A percentile compares a stretch with the other conserved stretches of the same genome.
Evolutionary conservation across 2,888 invertebrate species (phyloP).

Genomic region (Drosophila neonasuta): DNA sequence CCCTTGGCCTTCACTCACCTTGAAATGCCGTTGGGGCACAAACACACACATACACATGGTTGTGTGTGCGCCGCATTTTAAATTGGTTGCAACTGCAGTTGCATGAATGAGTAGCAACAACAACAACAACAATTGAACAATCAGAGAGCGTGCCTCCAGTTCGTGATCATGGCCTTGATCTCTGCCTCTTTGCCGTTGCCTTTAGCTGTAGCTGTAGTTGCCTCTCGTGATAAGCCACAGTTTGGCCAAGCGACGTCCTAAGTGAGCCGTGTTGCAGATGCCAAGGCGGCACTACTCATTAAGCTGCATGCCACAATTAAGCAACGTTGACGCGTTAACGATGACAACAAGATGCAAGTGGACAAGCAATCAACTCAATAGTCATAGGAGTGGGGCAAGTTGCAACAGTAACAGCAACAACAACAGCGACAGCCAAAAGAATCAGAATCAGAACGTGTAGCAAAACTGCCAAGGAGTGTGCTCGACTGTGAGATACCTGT

Average conservation of each 20-base stretch:
- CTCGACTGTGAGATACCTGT: neutral
- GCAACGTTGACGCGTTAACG: conserved; percentile 60
- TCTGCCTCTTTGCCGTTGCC: conserved; percentile 4
- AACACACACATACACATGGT: neutral
- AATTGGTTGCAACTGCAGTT: conserved; percentile 52
- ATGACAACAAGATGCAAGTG: conserved; percentile 59
- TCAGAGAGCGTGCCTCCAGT: conserved; percentile 34
- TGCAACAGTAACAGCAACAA: neutral
- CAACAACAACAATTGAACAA: conserved; percentile 65
- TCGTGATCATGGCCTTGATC: conserved; percentile 56
- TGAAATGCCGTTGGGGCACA: conserved; percentile 75
- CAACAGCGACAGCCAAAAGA: neutral
- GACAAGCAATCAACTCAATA: conserved; percentile 32
- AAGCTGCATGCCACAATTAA: conserved; percentile 64
- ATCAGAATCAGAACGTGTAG: conserved; percentile 41
- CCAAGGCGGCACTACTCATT: conserved; percentile 16
- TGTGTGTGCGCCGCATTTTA: conserved; percentile 47
- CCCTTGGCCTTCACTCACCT: conserved; percentile 82
- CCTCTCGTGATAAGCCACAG: conserved; percentile 32
- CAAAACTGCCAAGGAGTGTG: neutral
- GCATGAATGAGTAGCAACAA: conserved; percentile 30
- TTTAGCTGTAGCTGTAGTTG: neutral
- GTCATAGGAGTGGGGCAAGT: neutral
- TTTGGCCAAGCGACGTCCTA: conserved; percentile 19
- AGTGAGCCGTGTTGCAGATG: conserved; percentile 14